Evolutionary conservation across 2,888 invertebrate genomes (phyloP).

Genomic region (Yponomeuta plumbellus): DNA sequence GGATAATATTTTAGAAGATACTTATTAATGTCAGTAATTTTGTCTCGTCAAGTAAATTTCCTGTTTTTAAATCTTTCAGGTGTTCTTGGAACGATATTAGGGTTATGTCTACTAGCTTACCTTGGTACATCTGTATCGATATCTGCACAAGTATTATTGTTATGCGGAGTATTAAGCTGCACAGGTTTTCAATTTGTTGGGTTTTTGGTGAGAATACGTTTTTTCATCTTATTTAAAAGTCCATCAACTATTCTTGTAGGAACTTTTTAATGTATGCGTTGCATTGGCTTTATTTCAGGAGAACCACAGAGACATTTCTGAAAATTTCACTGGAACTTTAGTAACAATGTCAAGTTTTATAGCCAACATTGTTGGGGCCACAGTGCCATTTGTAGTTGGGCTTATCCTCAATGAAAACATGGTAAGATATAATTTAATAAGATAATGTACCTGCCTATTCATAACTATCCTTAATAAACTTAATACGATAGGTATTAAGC

Average conservation of each 20-base stretch:
- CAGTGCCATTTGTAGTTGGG: conserved; percentile 44
- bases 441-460: too few species aligned
- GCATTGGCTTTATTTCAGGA: neutral
- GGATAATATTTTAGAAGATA: too few species aligned
- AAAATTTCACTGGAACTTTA: conserved; percentile 48
- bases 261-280: too few species aligned
- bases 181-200: conserved; percentile 56
- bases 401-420: conserved; percentile 38
- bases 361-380: conserved; percentile 42
- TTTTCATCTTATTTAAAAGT: conserved; percentile 20
- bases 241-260: too few species aligned
- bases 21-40: neutral
- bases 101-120: conserved; percentile 42
- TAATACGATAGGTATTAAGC: too few species aligned
- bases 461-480: too few species aligned
- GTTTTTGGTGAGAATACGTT: conserved; percentile 45
- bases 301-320: conserved; percentile 49
- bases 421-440: conserved; percentile 28
- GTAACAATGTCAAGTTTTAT: conserved; percentile 42
- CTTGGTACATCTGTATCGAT: conserved; percentile 23
- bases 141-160: conserved; percentile 21
- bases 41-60: too few species aligned
- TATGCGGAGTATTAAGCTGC: conserved; percentile 38
- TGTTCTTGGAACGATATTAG: conserved; percentile 42
- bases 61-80: conserved; percentile 37